Evolutionary conservation across 2,797 vertebrate species (phyloP).

Genomic region (Poecile montanus): DNA sequence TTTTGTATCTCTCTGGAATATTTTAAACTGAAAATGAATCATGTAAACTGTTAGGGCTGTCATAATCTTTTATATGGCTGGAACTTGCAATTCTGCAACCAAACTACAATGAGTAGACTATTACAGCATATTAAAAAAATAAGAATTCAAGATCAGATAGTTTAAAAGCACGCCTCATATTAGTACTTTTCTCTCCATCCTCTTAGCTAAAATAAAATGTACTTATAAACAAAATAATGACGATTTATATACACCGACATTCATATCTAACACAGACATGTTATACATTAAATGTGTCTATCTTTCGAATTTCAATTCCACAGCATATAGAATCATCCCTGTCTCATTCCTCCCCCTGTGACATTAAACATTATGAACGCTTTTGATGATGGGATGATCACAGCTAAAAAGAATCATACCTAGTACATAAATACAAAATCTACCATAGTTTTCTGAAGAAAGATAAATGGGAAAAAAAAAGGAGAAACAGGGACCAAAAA

Average conservation of each 20-base stretch:
- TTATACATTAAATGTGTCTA: background rate
- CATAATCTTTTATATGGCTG: background rate
- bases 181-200: background rate
- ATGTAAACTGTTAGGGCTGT: background rate
- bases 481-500: background rate
- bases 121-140: background rate
- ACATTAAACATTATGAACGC: background rate
- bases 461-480: background rate
- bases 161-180: background rate
- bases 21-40: background rate
- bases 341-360: background rate
- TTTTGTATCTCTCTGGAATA: background rate
- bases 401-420: background rate
- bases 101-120: background rate
- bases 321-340: background rate
- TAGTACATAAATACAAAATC: background rate
- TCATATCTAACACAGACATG: background rate
- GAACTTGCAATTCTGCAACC: background rate
- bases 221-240: background rate
- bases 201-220: background rate
- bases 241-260: background rate
- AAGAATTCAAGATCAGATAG: background rate
- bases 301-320: background rate
- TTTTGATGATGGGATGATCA: background rate
- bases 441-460: background rate